Percentiles rank a stretch among this genome's conserved stretches.
Evolutionary conservation across 1,140 invertebrate species (phyloP).

Genomic region (Drosophila repletoides): DNA sequence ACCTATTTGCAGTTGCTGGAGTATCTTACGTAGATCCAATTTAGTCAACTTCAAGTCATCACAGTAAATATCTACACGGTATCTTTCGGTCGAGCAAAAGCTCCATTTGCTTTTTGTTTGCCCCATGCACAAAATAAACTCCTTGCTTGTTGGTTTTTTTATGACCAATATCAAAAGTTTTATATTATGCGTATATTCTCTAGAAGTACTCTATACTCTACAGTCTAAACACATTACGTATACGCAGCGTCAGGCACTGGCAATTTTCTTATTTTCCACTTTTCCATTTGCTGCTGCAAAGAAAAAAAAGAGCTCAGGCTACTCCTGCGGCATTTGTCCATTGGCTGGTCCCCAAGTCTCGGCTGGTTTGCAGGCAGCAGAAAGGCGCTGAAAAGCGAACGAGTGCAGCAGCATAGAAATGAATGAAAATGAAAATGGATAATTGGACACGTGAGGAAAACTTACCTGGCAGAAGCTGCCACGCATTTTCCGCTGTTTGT

Average conservation of each 20-base stretch:
- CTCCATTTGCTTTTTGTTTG: neutral
- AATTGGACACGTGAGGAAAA: neutral
- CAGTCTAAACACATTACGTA: slow-evolving; percentile 45
- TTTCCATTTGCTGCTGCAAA: too few species aligned
- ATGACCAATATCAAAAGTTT: slow-evolving; percentile 11
- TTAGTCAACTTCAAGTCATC: too few species aligned
- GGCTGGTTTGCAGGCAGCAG: slow-evolving; percentile 48
- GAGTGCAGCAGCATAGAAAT: too few species aligned
- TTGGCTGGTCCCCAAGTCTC: slow-evolving; percentile 58
- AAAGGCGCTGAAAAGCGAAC: slow-evolving; percentile 48
- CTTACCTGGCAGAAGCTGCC: slow-evolving; percentile 46
- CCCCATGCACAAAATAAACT: neutral
- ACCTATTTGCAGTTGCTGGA: neutral
- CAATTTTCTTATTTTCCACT: slow-evolving; percentile 2
- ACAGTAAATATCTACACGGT: too few species aligned
- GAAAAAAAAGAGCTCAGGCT: too few species aligned
- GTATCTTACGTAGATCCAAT: too few species aligned
- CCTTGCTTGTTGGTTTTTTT: neutral
- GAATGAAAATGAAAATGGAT: neutral
- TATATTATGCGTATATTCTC: slow-evolving; percentile 4
- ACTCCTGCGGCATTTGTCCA: slow-evolving; percentile 36
- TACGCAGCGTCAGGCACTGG: slow-evolving; percentile 43
- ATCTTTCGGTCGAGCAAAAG: too few species aligned
- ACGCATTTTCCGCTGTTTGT: slow-evolving; percentile 29
- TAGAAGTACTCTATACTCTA: slow-evolving; percentile 14